These are phyloP conservation scores for Ailurus styani DNA, from an alignment of 2,113 vertebrate species.

Conservation along the genomic window DNA sequence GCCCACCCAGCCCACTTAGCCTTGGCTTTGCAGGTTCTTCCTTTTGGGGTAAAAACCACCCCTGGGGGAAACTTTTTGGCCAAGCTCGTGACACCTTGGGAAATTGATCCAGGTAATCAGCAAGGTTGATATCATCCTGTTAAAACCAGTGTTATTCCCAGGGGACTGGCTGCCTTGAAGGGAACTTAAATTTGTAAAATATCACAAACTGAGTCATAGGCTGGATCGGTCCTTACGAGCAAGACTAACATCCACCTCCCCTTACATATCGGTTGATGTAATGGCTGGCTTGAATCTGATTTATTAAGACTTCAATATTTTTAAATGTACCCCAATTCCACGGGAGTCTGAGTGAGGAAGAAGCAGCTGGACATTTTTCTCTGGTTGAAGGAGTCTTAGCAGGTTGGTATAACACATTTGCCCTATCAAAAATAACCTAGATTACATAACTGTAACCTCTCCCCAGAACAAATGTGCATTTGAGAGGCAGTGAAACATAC, in stretches of 20 bases:
- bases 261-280: fast-evolving
- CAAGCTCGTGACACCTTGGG: neutral
- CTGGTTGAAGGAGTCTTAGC: conserved; percentile 51
- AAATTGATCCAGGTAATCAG: neutral
- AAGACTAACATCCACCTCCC: neutral
- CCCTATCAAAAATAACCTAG: conserved; percentile 75
- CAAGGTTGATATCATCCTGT: neutral
- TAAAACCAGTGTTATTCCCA: neutral
- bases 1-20: neutral
- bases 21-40: neutral
- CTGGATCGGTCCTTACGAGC: neutral
- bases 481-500: conserved; percentile 73
- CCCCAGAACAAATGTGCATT: conserved; percentile 75
- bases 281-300: neutral
- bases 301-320: neutral
- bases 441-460: conserved; percentile 74
- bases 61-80: neutral
- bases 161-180: neutral
- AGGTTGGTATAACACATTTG: conserved; percentile 61
- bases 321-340: neutral
- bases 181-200: neutral
- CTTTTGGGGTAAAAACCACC: neutral
- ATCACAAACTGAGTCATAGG: neutral
- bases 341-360: neutral
- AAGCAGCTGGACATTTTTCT: conserved; percentile 6